Percentiles rank a stretch among this genome's conserved stretches.
Evolutionary conservation across 2,113 vertebrate genomes (phyloP).

Genomic region (Athene noctua): DNA sequence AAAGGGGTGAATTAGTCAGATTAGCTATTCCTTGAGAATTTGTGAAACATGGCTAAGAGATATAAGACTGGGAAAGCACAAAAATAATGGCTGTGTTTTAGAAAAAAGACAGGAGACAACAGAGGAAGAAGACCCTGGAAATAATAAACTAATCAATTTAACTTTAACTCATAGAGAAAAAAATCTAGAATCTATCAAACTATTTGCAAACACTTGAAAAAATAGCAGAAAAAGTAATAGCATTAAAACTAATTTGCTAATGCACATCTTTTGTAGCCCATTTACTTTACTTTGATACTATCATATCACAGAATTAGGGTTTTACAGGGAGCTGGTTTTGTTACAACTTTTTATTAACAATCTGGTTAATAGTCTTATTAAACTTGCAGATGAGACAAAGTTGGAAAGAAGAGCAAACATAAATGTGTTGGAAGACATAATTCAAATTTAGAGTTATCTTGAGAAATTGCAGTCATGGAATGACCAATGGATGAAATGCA

Average conservation of each 20-base stretch:
- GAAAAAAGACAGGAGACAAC: neutral
- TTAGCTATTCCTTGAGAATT: neutral
- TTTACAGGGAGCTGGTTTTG: neutral
- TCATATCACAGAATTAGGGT: neutral
- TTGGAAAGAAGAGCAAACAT: neutral
- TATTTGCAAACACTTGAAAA: neutral
- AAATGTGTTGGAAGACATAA: neutral
- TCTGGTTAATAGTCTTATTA: neutral
- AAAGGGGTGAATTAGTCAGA: neutral
- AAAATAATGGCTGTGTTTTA: neutral
- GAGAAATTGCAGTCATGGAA: neutral
- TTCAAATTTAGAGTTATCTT: neutral
- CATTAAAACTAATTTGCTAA: neutral
- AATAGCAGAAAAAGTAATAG: neutral
- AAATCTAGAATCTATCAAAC: neutral
- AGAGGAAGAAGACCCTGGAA: neutral
- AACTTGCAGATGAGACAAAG: neutral
- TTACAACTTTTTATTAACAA: neutral
- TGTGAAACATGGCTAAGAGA: neutral
- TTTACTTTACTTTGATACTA: neutral
- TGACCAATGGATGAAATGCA: neutral
- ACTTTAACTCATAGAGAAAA: neutral
- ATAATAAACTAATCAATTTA: neutral
- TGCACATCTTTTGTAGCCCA: neutral
- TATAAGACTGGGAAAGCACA: neutral